These are phyloP conservation scores for Trissolcus japonicus DNA, from an alignment of 2,888 invertebrate genomes.

Conservation along the genomic window DNA sequence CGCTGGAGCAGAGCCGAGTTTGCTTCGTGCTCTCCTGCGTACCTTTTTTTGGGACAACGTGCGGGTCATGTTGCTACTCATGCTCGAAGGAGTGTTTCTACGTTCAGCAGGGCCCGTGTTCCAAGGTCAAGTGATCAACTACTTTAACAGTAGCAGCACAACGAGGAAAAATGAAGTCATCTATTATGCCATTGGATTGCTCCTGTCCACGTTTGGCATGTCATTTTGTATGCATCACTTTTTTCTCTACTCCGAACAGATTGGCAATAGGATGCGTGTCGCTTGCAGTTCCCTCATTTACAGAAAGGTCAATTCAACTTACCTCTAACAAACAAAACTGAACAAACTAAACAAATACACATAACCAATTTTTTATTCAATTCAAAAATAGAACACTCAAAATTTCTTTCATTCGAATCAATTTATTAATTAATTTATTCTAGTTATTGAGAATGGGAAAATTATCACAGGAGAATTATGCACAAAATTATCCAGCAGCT, in stretches of 20 bases:
- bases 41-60: conserved; percentile 34
- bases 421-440: conserved; percentile 27
- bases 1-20: background rate
- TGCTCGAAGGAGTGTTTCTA: conserved; percentile 18
- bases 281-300: conserved; percentile 23
- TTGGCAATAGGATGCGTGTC: conserved; percentile 15
- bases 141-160: conserved; percentile 6
- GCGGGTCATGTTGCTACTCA: conserved; percentile 10
- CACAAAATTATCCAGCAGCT: too few relatives aligned
- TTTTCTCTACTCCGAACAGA: background rate
- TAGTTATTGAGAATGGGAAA: conserved; percentile 86
- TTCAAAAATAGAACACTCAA: too few relatives aligned
- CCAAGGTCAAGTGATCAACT: conserved; percentile 12
- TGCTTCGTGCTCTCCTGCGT: conserved; percentile 11
- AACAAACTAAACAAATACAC: too few relatives aligned
- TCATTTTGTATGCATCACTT: conserved; percentile 17
- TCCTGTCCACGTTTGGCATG: background rate
- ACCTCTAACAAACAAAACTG: too few relatives aligned
- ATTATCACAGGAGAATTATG: conserved; percentile 82
- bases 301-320: background rate
- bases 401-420: too few relatives aligned
- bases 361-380: too few relatives aligned
- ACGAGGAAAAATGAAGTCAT: background rate
- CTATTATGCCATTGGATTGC: background rate
- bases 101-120: conserved; percentile 11